These are phyloP conservation scores for Papilio machaon DNA, from an alignment of 1,140 invertebrate genomes.

Conservation along the genomic window DNA sequence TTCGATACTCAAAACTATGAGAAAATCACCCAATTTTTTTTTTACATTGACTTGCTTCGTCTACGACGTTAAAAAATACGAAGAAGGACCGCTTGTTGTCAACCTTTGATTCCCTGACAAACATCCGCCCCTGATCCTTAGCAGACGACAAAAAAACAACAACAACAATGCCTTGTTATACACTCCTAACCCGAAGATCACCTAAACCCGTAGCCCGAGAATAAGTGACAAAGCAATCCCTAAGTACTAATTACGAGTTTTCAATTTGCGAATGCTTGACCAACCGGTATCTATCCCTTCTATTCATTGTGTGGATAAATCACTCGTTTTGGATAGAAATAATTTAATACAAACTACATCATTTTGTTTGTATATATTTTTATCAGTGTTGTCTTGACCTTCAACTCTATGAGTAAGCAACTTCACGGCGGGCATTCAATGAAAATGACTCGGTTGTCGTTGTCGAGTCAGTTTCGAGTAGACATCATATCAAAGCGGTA, in stretches of 20 bases:
- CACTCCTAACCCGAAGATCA: too few relatives aligned
- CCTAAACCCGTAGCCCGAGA: too few relatives aligned
- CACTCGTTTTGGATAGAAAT: neutral
- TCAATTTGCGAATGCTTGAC: neutral
- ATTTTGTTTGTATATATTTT: constrained; percentile 36
- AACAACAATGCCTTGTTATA: too few relatives aligned
- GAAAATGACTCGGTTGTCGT: constrained; percentile 21
- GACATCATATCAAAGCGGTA: constrained; percentile 2
- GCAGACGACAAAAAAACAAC: too few relatives aligned
- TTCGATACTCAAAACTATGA: neutral
- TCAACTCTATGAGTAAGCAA: constrained; percentile 33
- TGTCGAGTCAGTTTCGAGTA: constrained; percentile 12
- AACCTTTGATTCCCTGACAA: too few relatives aligned
- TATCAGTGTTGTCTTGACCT: constrained; percentile 34
- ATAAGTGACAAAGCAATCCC: too few relatives aligned
- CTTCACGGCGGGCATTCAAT: constrained; percentile 18
- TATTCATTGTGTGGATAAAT: neutral
- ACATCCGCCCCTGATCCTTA: too few relatives aligned
- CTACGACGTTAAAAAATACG: too few relatives aligned
- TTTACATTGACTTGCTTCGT: neutral
- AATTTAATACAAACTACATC: neutral
- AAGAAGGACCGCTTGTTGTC: too few relatives aligned
- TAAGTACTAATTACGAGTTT: too few relatives aligned
- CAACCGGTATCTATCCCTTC: neutral
- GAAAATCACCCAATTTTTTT: neutral